Conservation (phyloP, 2,888 invertebrate genomes). For the Drosophila rellima region DNA sequence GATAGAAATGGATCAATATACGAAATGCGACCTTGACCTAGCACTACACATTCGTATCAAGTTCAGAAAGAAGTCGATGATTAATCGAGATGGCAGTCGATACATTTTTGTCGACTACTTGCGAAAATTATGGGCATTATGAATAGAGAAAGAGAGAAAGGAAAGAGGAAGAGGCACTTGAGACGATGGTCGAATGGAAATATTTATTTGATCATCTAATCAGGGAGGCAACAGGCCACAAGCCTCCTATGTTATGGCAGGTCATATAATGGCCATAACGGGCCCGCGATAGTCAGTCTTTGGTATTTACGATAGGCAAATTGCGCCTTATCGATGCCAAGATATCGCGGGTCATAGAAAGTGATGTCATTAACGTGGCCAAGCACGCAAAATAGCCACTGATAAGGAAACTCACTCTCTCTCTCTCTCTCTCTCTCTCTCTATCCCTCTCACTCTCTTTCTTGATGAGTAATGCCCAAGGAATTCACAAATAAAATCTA, state of each 20-base stretch:
- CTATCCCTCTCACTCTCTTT: constrained; percentile 13
- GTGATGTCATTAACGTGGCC: constrained; percentile 64
- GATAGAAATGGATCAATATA: constrained; percentile 30
- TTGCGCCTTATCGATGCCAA: constrained; percentile 63
- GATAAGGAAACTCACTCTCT: constrained; percentile 46
- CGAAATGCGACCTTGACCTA: constrained; percentile 66
- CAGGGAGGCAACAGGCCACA: not conserved
- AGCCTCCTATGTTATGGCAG: constrained; percentile 32
- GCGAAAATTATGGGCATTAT: constrained; percentile 2
- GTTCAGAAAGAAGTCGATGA: not conserved
- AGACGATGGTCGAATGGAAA: constrained; percentile 6
- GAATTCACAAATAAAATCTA: constrained; percentile 28
- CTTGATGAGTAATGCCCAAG: constrained; percentile 38
- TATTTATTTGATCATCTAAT: constrained; percentile 5
- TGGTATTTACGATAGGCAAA: constrained; percentile 69
- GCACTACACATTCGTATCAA: constrained; percentile 53
- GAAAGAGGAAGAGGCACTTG: not conserved
- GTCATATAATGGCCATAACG: constrained; percentile 35
- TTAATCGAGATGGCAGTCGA: constrained; percentile 16
- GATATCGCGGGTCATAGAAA: constrained; percentile 43
- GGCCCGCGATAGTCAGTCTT: constrained; percentile 47
- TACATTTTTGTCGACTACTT: constrained; percentile 25
- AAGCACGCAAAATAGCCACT: constrained; percentile 17
- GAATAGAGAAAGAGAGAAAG: not conserved
- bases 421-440: constrained; percentile 1